Evolutionary conservation across 2,797 vertebrate genomes (phyloP), one percentile per base, ranked within the genome.

Genomic region (Protonibea diacanthus): DNA sequence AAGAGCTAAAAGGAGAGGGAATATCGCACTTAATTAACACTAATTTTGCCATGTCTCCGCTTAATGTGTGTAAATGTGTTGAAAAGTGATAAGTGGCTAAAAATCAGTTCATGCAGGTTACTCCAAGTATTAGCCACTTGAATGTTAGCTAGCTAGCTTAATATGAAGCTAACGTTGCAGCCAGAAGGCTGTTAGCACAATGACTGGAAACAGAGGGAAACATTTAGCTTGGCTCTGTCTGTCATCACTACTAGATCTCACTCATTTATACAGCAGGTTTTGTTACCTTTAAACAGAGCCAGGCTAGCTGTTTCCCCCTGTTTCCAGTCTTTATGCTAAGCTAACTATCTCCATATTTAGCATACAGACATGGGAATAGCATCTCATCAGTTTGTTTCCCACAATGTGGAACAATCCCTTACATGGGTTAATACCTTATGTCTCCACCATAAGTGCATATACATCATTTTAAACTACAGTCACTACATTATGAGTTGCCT

Each of bases 401-500:
- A 23, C 63, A 25, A 62, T 62, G 21, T 20, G 1, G 4, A 60
- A 18, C 5, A 23, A 15, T 66, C 33, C 23, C 42, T 33, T 12
- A n/a, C 49, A 65, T 17, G 12, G 2, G 21, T 47, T 11, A n/a
- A 40, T 11, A n/a, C 3, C 17, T 20, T 10, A 5, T 59, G 33
- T 52, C 25, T 5, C 38, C 49, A 25, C n/a, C 20, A 14, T 12
- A 14, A 29, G 11, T 38, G 18, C 60, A 33, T 5, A 6, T 11
- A 6, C 14, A 23, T 60, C 0, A 45, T 66, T 51, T 62, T 20
- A 18, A 56, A 38, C 18, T 9, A 3, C 33, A 47, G 6, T 45
- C 27, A 12, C 5, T 52, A 27, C 66, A 71, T 70, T 70, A 71
- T 68, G 71, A 91, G 81, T 85, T 72, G 72, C 82, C 45, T 88